phyloP scores from a whole-genome alignment of 2,797 vertebrate species.

The Crax fasciolata region DNA sequence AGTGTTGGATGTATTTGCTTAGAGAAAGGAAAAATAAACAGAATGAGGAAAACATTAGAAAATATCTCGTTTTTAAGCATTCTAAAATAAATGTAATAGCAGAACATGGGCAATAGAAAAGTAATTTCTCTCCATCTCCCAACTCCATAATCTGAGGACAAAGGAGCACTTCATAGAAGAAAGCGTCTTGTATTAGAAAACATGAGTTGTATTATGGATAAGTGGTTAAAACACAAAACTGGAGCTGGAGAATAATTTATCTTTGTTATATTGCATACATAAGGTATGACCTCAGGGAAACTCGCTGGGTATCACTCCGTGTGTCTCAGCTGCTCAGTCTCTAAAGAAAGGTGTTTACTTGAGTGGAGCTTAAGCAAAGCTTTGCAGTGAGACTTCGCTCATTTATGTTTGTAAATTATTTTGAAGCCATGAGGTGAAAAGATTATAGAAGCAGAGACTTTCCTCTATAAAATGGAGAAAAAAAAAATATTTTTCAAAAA shows the following conservation, averaged over 20 bases:
- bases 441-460: neutral
- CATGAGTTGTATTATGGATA: neutral
- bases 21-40: constrained; percentile 15
- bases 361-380: neutral
- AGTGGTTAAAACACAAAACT: neutral
- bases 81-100: constrained; percentile 1
- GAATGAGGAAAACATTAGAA: neutral
- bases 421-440: neutral
- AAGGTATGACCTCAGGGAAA: neutral
- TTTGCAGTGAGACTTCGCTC: neutral
- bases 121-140: neutral
- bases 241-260: neutral
- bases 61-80: neutral
- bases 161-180: neutral
- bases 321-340: neutral
- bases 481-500: neutral
- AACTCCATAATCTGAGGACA: neutral
- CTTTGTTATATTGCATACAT: neutral
- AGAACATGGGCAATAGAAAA: neutral
- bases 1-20: neutral
- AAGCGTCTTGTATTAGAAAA: neutral
- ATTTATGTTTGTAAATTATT: neutral
- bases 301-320: rapidly evolving
- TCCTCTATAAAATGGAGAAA: neutral
- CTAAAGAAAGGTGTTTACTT: neutral